Evolutionary conservation across 2,113 vertebrate genomes (phyloP), one percentile per base, ranked within the genome.

Genomic region (Eptesicus fuscus): DNA sequence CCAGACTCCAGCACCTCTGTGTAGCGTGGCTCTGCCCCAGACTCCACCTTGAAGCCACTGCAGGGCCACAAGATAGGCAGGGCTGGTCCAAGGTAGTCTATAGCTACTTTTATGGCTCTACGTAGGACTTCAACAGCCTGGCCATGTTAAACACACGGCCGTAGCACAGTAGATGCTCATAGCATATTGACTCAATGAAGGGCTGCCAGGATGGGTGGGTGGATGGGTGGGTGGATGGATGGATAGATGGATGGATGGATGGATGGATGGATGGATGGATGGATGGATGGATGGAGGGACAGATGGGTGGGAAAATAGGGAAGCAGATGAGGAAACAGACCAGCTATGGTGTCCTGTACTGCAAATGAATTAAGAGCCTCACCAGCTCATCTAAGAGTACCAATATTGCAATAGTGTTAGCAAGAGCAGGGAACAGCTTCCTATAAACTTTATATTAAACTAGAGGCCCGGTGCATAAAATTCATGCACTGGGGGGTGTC

Each of bases 1-100:
- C 99, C 99, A 0, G 99, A 99, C 96, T 99, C 99, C 44, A 99
- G 99, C 0, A 99, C 99, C 0, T 99, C 99, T 0, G 98, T 99
- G 95, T 99, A 99, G 97, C 98, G 99, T 97, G 99, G 98, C 73
- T 99, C 99, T 91, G 99, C 99, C 8, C 99, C 99, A 0, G 99
- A 99, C 97, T 99, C 98, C 0, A 99, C 99, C 40, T 96, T 99
- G 51, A 99, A 99, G 90, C 99, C 99, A 65, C 96, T 98, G 98
- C 96, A 99, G 98, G 98, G 98, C 4, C 98, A 97, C 61, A 99
- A 99, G 93, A 98, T 98, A 42, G 70, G 25, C 98, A 98, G 96
- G 97, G 94, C 74, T 98, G 98, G 98, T 97, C 98, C 94, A 99
- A 99, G 96, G 98, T 99, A 53, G 98, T 99, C 5, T 99, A 99